Percentiles rank a stretch among this genome's conserved stretches.
Conservation (phyloP, 2,797 vertebrate genomes). For the Lagorchestes hirsutus region DNA sequence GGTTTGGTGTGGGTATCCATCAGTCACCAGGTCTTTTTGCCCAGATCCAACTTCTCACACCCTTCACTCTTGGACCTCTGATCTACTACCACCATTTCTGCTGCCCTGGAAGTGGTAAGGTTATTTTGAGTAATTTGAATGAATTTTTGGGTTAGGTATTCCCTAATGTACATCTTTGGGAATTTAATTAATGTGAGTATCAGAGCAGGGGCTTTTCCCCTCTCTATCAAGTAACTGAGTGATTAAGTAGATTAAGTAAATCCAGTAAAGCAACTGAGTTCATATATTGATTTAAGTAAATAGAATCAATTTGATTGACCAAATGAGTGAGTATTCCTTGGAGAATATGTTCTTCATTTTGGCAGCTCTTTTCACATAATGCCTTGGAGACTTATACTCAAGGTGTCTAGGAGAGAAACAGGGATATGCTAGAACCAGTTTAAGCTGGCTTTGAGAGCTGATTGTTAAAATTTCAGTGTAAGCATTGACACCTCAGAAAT, state of each 20-base stretch:
- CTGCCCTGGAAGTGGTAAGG: background rate
- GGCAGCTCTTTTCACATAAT: background rate
- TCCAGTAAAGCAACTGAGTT: background rate
- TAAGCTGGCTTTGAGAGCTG: background rate
- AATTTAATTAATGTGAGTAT: background rate
- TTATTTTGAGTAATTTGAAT: background rate
- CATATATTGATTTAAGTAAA: background rate
- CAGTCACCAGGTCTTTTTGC: background rate
- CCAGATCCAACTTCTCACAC: background rate
- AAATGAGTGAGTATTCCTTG: background rate
- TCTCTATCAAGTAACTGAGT: background rate
- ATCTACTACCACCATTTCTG: background rate
- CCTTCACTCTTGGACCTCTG: background rate
- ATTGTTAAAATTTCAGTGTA: background rate
- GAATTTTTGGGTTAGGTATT: background rate
- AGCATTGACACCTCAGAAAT: background rate
- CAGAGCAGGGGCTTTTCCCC: background rate
- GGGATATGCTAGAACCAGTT: background rate
- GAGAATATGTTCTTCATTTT: background rate
- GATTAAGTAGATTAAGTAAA: background rate
- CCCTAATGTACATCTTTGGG: background rate
- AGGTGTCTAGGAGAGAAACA: background rate
- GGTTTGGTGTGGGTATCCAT: background rate
- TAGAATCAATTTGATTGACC: constrained; percentile 1
- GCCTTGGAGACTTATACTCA: background rate